A percentile compares a stretch with the other conserved stretches of the same genome.
phyloP scores from a whole-genome alignment of 2,113 vertebrate species.

The Callithrix jacchus region DNA sequence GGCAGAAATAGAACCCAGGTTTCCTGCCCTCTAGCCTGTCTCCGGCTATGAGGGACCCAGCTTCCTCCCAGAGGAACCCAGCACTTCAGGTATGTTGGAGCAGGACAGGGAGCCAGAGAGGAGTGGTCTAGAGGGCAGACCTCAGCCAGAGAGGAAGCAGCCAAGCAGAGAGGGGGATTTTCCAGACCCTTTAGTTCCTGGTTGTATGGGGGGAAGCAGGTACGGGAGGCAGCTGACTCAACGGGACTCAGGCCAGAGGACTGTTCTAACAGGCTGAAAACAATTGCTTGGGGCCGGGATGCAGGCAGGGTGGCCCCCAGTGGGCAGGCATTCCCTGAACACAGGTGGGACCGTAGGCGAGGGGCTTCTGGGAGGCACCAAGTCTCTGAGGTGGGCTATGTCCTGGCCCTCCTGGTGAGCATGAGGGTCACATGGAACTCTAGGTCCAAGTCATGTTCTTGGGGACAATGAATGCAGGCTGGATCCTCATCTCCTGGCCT shows the following conservation, averaged over 20 bases:
- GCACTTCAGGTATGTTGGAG: neutral
- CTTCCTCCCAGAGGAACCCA: slow-evolving; percentile 75
- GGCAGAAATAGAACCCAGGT: slow-evolving; percentile 75
- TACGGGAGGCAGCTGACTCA: slow-evolving; percentile 40
- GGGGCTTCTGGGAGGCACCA: neutral
- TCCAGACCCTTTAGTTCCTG: slow-evolving; percentile 55
- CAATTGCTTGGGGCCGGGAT: neutral
- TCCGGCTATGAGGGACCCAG: slow-evolving; percentile 29
- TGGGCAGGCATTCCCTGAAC: neutral
- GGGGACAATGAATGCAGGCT: neutral
- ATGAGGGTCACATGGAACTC: neutral
- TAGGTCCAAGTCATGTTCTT: neutral
- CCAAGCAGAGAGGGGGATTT: slow-evolving; percentile 59
- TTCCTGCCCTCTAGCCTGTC: slow-evolving; percentile 60
- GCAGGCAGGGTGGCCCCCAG: neutral
- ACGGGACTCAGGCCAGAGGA: neutral
- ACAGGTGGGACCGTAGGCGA: neutral
- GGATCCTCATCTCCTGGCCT: neutral
- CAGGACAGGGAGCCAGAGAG: neutral
- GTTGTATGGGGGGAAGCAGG: neutral
- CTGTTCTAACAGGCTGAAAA: neutral
- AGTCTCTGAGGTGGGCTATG: neutral
- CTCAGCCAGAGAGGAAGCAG: slow-evolving; percentile 55
- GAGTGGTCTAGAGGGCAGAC: neutral
- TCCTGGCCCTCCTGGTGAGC: neutral